phyloP scores from a whole-genome alignment of 2,888 invertebrate genomes.

The Papilio gigon region DNA sequence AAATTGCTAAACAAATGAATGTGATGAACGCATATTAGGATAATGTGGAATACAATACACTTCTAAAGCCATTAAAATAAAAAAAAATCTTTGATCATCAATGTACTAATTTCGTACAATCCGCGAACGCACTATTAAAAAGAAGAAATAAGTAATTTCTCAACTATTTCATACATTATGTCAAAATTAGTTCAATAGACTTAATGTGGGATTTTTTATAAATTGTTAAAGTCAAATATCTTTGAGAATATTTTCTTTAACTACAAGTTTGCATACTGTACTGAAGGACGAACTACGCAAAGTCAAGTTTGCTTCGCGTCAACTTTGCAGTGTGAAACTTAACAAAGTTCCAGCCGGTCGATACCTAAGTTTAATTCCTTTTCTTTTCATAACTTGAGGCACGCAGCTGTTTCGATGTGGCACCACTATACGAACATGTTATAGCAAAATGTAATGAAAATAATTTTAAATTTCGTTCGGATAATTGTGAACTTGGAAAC shows the following conservation, averaged over 20 bases:
- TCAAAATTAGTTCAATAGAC: no score
- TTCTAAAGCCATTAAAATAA: no score
- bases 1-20: no score
- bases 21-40: no score
- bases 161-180: no score
- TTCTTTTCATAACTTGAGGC: conserved; percentile 12
- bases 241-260: neutral
- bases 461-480: neutral
- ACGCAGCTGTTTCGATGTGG: neutral
- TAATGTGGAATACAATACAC: no score
- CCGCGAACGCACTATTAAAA: no score
- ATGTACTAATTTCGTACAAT: no score
- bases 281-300: neutral
- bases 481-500: no score
- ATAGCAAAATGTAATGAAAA: neutral
- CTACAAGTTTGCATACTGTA: neutral
- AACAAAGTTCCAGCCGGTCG: conserved; percentile 3
- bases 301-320: conserved; percentile 4
- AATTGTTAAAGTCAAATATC: neutral
- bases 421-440: neutral
- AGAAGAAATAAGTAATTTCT: no score
- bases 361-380: conserved; percentile 16
- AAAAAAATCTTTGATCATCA: no score
- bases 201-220: neutral
- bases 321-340: conserved; percentile 9